phyloP scores from a whole-genome alignment of 1,140 invertebrate genomes.

The Ostrea edulis region DNA sequence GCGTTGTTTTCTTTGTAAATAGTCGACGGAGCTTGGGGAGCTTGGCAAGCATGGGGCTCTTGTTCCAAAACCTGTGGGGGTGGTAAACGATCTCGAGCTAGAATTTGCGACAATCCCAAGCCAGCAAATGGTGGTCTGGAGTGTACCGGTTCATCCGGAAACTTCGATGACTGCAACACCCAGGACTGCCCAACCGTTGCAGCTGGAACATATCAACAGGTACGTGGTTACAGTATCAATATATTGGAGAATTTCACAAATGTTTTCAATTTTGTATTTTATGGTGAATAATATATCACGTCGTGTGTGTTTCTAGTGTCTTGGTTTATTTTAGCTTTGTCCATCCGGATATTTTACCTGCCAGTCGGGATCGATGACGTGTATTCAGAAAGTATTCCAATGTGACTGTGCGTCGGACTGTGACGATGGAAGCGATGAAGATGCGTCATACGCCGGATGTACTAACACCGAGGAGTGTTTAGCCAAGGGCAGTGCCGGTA shows the following conservation, averaged over 20 bases:
- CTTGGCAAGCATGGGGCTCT: slow-evolving; percentile 41
- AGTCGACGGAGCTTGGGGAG: slow-evolving; percentile 52
- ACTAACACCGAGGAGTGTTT: neutral
- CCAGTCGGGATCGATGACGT: slow-evolving; percentile 41
- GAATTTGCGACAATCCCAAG: slow-evolving; percentile 44
- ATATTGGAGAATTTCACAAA: neutral
- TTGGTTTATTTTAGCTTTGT: slow-evolving; percentile 44
- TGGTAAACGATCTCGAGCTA: slow-evolving; percentile 35
- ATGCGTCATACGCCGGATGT: slow-evolving; percentile 49
- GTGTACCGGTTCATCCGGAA: slow-evolving; percentile 41
- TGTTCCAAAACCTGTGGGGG: slow-evolving; percentile 47
- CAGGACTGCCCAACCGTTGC: slow-evolving; percentile 44
- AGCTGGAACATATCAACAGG: slow-evolving; percentile 43
- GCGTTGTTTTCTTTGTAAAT: neutral
- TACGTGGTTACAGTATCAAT: neutral
- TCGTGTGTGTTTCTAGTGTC: too few relatives aligned
- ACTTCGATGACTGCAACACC: slow-evolving; percentile 47
- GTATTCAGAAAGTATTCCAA: slow-evolving; percentile 41
- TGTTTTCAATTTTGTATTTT: neutral
- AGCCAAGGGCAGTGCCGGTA: neutral
- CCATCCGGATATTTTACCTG: slow-evolving; percentile 56
- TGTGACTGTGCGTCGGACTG: slow-evolving; percentile 54
- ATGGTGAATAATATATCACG: too few relatives aligned
- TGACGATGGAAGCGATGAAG: slow-evolving; percentile 54
- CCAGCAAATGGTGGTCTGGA: slow-evolving; percentile 49